Evolutionary conservation across 2,113 vertebrate genomes (phyloP).

Genomic region (Psittacula cyanocephala): DNA sequence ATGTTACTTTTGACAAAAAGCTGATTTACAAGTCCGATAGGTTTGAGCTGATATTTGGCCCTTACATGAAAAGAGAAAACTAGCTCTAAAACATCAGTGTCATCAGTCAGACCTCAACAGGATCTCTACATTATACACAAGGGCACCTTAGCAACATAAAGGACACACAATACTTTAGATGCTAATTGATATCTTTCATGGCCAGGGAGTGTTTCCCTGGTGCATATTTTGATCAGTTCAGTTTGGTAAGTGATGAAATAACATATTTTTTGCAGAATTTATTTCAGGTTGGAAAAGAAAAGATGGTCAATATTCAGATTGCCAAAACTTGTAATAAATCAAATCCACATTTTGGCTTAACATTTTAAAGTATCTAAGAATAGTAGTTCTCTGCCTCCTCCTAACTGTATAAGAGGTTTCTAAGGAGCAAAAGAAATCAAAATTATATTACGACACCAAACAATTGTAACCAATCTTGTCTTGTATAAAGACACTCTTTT

Average conservation of each 20-base stretch:
- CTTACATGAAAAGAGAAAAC: not conserved
- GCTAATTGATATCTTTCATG: not conserved
- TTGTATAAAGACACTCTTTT: constrained; percentile 12
- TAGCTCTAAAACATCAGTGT: not conserved
- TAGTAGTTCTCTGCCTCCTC: not conserved
- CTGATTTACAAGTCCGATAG: not conserved
- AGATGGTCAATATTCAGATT: not conserved
- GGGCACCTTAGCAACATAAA: not conserved
- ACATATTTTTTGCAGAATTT: constrained; percentile 9
- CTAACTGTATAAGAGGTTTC: not conserved
- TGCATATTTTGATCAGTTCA: constrained; percentile 4
- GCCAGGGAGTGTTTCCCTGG: not conserved
- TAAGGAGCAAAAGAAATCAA: not conserved
- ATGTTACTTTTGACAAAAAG: not conserved
- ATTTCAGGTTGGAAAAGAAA: constrained; percentile 19
- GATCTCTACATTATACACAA: not conserved
- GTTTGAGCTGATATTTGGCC: not conserved
- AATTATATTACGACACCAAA: not conserved
- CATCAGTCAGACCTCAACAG: not conserved
- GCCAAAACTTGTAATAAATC: constrained; percentile 19
- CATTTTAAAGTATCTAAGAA: not conserved
- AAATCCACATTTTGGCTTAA: constrained; percentile 42
- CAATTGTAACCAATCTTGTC: constrained; percentile 28
- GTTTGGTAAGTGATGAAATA: constrained; percentile 13
- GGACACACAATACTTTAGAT: not conserved